phyloP scores from a whole-genome alignment of 1,140 invertebrate genomes.

The Carcinoscorpius rotundicauda region DNA sequence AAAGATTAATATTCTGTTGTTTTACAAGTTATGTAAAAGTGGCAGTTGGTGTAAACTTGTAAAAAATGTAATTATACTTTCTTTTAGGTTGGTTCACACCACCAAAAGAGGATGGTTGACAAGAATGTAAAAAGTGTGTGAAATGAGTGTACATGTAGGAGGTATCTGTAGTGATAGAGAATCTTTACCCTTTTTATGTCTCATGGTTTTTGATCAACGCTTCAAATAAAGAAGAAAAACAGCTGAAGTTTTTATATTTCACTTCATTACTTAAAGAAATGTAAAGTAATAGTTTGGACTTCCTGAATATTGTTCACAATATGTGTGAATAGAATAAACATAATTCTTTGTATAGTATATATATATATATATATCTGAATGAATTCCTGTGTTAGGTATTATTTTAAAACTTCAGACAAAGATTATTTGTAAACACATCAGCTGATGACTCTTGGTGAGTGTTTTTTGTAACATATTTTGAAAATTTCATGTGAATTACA shows the following conservation, averaged over 20 bases:
- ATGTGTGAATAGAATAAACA: not conserved
- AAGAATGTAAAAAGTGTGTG: not conserved
- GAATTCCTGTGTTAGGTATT: not conserved
- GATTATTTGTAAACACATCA: not conserved
- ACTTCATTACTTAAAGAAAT: not conserved
- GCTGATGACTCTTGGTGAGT: too few species aligned
- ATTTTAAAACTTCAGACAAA: not conserved
- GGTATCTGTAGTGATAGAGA: too few species aligned
- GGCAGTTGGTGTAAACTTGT: too few species aligned
- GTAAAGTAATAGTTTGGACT: not conserved
- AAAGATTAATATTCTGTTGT: too few species aligned
- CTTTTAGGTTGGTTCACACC: constrained; percentile 51
- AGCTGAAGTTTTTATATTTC: not conserved
- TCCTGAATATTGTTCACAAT: too few species aligned
- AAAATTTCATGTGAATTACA: too few species aligned
- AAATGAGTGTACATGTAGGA: too few species aligned
- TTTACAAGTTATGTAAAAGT: too few species aligned
- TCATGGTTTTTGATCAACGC: not conserved
- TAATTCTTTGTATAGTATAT: not conserved
- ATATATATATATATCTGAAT: not conserved
- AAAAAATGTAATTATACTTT: constrained; percentile 6
- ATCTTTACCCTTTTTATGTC: too few species aligned
- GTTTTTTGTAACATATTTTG: too few species aligned
- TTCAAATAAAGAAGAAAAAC: not conserved
- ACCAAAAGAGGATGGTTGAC: constrained; percentile 50